Evolutionary conservation across 1,140 invertebrate genomes (phyloP).

Genomic region (Bombus breviceps): DNA sequence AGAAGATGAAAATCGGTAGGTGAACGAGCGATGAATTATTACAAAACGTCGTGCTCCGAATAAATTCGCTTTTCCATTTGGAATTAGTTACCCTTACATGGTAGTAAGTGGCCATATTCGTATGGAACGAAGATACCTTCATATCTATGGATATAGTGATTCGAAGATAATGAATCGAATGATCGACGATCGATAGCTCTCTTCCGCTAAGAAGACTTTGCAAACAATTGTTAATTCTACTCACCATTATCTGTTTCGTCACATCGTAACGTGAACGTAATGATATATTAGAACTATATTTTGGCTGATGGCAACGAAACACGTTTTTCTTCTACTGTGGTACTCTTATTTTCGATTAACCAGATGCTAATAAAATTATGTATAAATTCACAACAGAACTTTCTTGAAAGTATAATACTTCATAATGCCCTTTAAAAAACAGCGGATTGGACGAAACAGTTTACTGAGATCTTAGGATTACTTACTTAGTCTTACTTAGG

Average conservation of each 20-base stretch:
- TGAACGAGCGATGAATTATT: conserved; percentile 51
- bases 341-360: background rate
- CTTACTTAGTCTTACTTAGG: no score
- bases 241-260: conserved; percentile 22
- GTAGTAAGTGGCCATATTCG: conserved; percentile 14
- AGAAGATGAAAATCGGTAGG: conserved; percentile 4
- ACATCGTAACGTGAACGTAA: conserved; percentile 12
- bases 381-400: background rate
- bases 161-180: conserved; percentile 36
- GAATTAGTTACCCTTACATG: conserved; percentile 54
- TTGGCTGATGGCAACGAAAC: no score
- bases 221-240: conserved; percentile 40
- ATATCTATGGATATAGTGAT: conserved; percentile 32
- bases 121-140: conserved; percentile 11
- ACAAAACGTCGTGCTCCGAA: conserved; percentile 52
- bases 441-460: background rate
- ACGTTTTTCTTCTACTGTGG: background rate
- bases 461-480: background rate
- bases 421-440: no score
- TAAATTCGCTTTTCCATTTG: conserved; percentile 57
- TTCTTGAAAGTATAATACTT: background rate
- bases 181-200: conserved; percentile 48
- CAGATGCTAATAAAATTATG: background rate
- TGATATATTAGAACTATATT: conserved; percentile 5
- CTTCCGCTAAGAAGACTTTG: conserved; percentile 31